phyloP scores from a whole-genome alignment of 2,113 vertebrate genomes.

The Herpailurus yagouaroundi region DNA sequence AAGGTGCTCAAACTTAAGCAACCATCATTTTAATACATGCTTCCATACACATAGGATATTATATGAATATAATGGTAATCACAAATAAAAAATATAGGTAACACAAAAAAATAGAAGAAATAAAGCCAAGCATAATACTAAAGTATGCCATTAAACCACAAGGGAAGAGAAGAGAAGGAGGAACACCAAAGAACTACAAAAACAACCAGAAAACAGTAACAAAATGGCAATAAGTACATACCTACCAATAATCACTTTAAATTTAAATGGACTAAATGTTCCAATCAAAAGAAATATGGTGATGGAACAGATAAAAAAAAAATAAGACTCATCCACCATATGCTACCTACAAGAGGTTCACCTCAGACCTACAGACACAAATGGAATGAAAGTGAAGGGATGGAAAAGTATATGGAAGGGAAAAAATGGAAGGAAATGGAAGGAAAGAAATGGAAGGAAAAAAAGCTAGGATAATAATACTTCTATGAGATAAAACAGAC shows the following conservation, averaged over 20 bases:
- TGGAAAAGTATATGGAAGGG: background rate
- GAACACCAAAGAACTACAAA: background rate
- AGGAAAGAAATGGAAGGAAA: background rate
- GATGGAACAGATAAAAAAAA: background rate
- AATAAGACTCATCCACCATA: background rate
- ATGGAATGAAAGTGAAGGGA: background rate
- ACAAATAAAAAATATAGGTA: background rate
- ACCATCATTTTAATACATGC: background rate
- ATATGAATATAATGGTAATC: background rate
- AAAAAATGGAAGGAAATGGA: background rate
- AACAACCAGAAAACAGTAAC: background rate
- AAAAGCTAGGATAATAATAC: background rate
- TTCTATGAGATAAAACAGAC: background rate
- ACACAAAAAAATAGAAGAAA: background rate
- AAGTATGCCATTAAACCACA: background rate
- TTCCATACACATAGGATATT: background rate
- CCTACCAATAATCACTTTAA: background rate
- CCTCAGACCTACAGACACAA: background rate
- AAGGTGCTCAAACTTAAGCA: background rate
- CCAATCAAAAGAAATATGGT: background rate
- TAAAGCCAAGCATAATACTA: background rate
- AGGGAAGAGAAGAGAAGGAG: background rate
- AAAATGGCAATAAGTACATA: background rate
- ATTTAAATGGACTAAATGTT: background rate
- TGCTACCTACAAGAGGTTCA: background rate